Evolutionary conservation across 2,888 invertebrate species (phyloP), one percentile per base, ranked within the genome.

Genomic region (Brenthis ino): DNA sequence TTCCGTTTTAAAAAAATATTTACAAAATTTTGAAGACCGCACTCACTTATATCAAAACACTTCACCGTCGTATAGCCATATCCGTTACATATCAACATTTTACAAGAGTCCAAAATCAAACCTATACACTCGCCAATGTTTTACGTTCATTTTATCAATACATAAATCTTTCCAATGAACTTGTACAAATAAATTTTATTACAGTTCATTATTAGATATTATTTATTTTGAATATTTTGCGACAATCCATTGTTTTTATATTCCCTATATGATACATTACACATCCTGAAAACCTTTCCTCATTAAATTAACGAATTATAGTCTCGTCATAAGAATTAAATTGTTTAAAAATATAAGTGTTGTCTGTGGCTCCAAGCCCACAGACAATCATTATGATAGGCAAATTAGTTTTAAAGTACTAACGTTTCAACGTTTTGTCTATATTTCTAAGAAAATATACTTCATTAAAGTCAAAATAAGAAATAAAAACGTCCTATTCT

Each of bases 1-100:
- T 75, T 77, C 61, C 74, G 75, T 73, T 67, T 75, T 82, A 80
- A 83, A 85, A 86, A 87, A 87, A 87, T 88, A 88, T 88, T 86
- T 88, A 89, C 89, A 89, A 83, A 82, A 76, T 72, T 75, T 77
- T 77, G 66, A 65, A 64, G 68, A 72, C 71, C 72, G 65, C 57
- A 50, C 57, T 60, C 56, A 20, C 58, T 37, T 50, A 50, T 37
- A 64, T 56, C 55, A 47, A 48, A 28, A 48, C 47, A 28, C 47
- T 58, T 47, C 58, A 58, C 57, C 33, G n/a, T 50, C 50, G 48
- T 50, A 33, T 16, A 58, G 24, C 58, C 48, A 48, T 58, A 47
- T 47, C 24, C 6, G 6, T 58, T 48, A 28, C 14, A 50, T 11
- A 37, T 60, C 16, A 60, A 24, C 6, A 60, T 16, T 50, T 60